A percentile compares a stretch with the other conserved stretches of the same genome.
Conservation (phyloP, 2,113 vertebrate species). For the Chlorodrepanis virens region DNA sequence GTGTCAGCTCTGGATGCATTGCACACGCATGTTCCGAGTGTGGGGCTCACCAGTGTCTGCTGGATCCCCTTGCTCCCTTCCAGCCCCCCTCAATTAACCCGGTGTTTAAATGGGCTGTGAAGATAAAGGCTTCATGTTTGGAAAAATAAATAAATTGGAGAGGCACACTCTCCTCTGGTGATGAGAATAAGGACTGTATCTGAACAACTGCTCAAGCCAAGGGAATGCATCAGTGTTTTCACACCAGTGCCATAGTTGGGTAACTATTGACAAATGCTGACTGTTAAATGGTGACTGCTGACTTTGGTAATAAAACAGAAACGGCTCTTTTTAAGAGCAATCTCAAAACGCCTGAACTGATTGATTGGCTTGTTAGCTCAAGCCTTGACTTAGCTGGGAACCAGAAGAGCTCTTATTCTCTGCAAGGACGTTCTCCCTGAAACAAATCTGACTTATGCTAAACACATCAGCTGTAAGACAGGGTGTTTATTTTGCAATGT, state of each 20-base stretch:
- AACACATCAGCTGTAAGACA: background rate
- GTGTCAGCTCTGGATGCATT: background rate
- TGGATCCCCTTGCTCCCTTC: background rate
- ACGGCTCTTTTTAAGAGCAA: background rate
- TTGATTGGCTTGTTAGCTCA: background rate
- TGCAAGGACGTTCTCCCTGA: background rate
- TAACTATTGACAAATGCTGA: conserved; percentile 37
- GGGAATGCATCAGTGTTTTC: conserved; percentile 2
- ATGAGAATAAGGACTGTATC: background rate
- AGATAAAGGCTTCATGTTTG: background rate
- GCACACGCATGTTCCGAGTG: background rate
- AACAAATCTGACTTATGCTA: background rate
- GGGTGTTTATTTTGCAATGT: background rate
- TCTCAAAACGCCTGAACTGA: background rate
- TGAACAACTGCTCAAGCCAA: conserved; percentile 8
- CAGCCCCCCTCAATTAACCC: background rate
- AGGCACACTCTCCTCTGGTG: background rate
- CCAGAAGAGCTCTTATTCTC: background rate
- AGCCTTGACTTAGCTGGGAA: background rate
- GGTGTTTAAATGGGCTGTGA: background rate
- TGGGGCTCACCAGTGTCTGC: background rate
- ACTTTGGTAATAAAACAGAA: background rate
- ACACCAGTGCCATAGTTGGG: background rate
- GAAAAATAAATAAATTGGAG: background rate
- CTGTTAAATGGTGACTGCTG: background rate